A percentile compares a stretch with the other conserved stretches of the same genome.
Evolutionary conservation across 2,113 vertebrate species (phyloP).

Genomic region (Gymnorhina tibicen): DNA sequence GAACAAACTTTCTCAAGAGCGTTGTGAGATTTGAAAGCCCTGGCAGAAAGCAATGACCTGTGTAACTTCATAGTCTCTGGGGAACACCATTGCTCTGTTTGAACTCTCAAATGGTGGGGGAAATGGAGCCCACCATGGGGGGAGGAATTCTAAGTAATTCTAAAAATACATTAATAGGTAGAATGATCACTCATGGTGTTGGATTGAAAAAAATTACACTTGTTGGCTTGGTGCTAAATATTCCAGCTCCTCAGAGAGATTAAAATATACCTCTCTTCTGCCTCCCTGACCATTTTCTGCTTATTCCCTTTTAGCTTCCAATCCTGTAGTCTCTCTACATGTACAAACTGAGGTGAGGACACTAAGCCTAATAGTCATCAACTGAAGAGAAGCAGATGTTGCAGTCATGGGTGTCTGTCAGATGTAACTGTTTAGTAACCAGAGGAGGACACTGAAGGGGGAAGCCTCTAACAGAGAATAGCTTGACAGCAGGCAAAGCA

Average conservation of each 20-base stretch:
- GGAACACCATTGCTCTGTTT: not conserved
- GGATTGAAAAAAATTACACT: not conserved
- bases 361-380: not conserved
- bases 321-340: not conserved
- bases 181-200: not conserved
- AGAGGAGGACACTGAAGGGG: not conserved
- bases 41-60: slow-evolving; percentile 34
- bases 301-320: not conserved
- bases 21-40: not conserved
- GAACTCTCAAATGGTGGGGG: not conserved
- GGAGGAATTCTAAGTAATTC: not conserved
- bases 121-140: not conserved
- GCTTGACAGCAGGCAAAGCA: not conserved
- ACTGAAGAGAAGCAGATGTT: not conserved
- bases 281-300: not conserved
- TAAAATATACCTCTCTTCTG: not conserved
- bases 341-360: not conserved
- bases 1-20: slow-evolving; percentile 26
- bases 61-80: not conserved
- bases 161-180: not conserved
- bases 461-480: not conserved
- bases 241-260: not conserved
- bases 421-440: not conserved
- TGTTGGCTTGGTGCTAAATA: not conserved
- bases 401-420: not conserved